phyloP scores from a whole-genome alignment of 2,797 vertebrate species.

The Microcaecilia unicolor region DNA sequence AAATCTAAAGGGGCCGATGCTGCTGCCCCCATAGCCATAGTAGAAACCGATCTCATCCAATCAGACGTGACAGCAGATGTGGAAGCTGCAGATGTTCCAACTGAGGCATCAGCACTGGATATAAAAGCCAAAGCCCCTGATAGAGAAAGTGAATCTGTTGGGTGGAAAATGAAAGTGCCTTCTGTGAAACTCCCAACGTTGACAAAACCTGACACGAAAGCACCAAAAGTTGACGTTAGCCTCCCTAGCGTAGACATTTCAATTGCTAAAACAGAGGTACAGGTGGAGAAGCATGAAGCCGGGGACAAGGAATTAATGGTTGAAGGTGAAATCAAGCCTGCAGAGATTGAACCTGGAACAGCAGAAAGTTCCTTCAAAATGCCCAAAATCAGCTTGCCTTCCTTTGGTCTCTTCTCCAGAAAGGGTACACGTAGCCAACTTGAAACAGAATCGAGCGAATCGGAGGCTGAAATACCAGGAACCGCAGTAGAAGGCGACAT shows the following conservation, averaged over 20 bases:
- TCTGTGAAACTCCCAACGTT: too few relatives aligned
- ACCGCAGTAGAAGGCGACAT: conserved; percentile 4
- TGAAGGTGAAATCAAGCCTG: too few relatives aligned
- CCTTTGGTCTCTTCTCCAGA: conserved; percentile 22
- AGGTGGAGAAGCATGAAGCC: conserved; percentile 6
- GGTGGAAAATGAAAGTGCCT: conserved; percentile 1
- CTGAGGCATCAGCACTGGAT: conserved; percentile 13
- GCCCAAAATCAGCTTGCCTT: conserved; percentile 39
- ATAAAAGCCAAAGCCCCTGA: neutral
- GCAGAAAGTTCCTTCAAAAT: conserved; percentile 39
- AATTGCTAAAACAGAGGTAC: neutral
- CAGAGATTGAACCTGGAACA: too few relatives aligned
- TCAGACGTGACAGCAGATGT: neutral
- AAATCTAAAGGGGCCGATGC: conserved; percentile 24
- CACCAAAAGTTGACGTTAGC: neutral
- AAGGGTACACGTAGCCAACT: conserved; percentile 24
- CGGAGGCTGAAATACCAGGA: neutral
- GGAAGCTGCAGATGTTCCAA: conserved; percentile 3
- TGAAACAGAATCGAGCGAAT: conserved; percentile 7
- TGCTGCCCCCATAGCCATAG: conserved; percentile 1
- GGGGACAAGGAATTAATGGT: too few relatives aligned
- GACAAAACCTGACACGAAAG: neutral
- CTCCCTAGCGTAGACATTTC: neutral
- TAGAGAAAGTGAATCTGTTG: neutral
- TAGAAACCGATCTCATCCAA: too few relatives aligned